These are phyloP conservation scores for Gari tellinella DNA, from an alignment of 2,888 invertebrate species.

Conservation along the genomic window DNA sequence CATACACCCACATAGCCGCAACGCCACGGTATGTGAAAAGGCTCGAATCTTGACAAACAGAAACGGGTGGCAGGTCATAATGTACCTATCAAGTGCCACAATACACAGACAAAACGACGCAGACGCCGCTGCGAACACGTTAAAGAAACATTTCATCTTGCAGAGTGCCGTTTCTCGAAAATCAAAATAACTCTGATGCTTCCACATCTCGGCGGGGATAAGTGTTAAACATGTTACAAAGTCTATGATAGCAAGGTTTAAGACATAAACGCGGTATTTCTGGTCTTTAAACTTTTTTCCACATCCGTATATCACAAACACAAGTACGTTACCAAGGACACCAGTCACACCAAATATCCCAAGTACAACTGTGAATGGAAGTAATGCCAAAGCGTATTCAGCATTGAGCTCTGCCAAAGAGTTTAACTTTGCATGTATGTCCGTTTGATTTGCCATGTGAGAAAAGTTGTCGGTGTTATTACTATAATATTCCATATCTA, in stretches of 20 bases:
- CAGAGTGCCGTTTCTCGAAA: constrained; percentile 43
- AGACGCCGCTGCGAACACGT: constrained; percentile 52
- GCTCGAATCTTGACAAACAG: constrained; percentile 30
- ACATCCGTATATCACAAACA: constrained; percentile 47
- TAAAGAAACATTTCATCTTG: constrained; percentile 55
- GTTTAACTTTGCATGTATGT: background rate
- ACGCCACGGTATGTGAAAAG: constrained; percentile 37
- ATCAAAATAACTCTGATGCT: constrained; percentile 52
- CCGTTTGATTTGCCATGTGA: too few relatives aligned
- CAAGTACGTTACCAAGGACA: constrained; percentile 41
- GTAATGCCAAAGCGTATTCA: constrained; percentile 41
- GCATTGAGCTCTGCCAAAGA: constrained; percentile 27
- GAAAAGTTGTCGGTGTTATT: too few relatives aligned
- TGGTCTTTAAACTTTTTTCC: constrained; percentile 47
- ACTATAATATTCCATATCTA: too few relatives aligned
- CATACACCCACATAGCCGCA: constrained; percentile 39
- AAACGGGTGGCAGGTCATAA: constrained; percentile 49
- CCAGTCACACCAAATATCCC: constrained; percentile 45
- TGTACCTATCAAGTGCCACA: constrained; percentile 50
- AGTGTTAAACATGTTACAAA: constrained; percentile 47
- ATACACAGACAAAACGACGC: constrained; percentile 49
- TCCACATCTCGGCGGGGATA: constrained; percentile 56
- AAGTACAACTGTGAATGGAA: constrained; percentile 46
- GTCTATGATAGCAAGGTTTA: constrained; percentile 47
- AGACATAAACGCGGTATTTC: constrained; percentile 49